Base-by-base conservation (phyloP, 2,797 vertebrate species). In the Coccyzus lansbergi region DNA sequence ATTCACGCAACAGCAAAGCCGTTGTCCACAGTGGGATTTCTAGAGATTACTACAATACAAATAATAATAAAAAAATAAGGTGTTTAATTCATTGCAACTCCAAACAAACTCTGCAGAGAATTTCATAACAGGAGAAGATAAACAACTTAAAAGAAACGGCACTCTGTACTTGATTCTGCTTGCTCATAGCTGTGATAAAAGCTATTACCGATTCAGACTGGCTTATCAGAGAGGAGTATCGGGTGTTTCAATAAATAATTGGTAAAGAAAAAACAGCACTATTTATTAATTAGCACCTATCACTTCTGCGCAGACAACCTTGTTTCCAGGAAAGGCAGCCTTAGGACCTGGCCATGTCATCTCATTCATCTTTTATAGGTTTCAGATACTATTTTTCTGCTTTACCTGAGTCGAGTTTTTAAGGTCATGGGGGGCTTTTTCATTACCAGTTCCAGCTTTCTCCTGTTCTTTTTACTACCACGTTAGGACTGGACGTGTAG, bases 21-120 rank as follows among this genome's bases (percentile, higher is more conserved):
- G 67, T 46, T 17, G 60, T 42, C 91, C 80, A 15, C 83, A 53
- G 63, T 19, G 89, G 87, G 87, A 91, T 83, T 86, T 88, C 87
- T 31, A 70, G 82, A 91, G 70, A 53, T 89, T 94, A 53, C 80
- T 46, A 67, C 74, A 93, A 82, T 79, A 67, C 89, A 93, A 95
- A 95, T 92, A 97, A 86, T 74, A 91, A 93, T 74, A 94, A 95
- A 77, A 77, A 94, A 92, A 59, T 52, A 90, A 95, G 85, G 92
- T 93, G 74, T 86, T 94, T 95, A 91, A 95, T 92, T 94, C 83
- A 76, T 74, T 82, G 70, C 63, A 29, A 76, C 92, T 91, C 90
- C 74, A 60, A 58, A 76, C 65, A 79, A 95, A 86, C 29, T 92
- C 94, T 88, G 65, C 55, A 88, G 94, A 95, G 93, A 63, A 79